Evolutionary conservation across 2,113 vertebrate species (phyloP).

Genomic region (Pollimyrus isidori): DNA sequence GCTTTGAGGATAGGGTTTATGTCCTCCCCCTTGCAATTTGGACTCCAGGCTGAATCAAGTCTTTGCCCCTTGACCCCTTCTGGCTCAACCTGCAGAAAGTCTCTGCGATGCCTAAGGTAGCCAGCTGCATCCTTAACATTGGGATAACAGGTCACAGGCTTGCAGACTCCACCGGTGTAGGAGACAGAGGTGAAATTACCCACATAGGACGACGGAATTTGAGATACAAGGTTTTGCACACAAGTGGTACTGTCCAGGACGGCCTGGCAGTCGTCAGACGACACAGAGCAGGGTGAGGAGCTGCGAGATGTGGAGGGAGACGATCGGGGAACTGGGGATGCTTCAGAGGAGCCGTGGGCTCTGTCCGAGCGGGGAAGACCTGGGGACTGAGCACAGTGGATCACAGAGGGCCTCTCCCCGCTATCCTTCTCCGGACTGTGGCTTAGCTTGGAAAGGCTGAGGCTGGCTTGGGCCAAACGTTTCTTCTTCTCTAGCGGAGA

Average conservation of each 20-base stretch:
- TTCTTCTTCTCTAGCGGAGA: slow-evolving; percentile 93
- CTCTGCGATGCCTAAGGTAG: slow-evolving; percentile 32
- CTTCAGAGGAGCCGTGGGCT: slow-evolving; percentile 49
- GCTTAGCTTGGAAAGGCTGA: slow-evolving; percentile 25
- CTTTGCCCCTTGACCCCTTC: slow-evolving; percentile 33
- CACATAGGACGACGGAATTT: slow-evolving; percentile 15
- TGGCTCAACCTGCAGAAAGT: slow-evolving; percentile 21
- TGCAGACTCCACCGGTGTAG: slow-evolving; percentile 28
- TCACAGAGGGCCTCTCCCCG: slow-evolving; percentile 59
- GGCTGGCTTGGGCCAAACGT: slow-evolving; percentile 80
- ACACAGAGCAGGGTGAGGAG: slow-evolving; percentile 55
- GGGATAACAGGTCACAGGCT: slow-evolving; percentile 33
- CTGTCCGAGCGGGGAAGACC: slow-evolving; percentile 33
- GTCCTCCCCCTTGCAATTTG: slow-evolving; percentile 25
- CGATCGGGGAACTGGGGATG: slow-evolving; percentile 55
- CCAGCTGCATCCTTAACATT: slow-evolving; percentile 27
- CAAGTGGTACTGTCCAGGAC: slow-evolving; percentile 34
- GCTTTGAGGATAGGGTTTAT: slow-evolving; percentile 28
- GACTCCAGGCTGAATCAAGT: slow-evolving; percentile 36
- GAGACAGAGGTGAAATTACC: slow-evolving; percentile 23
- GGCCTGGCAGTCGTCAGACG: slow-evolving; percentile 54
- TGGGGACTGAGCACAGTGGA: slow-evolving; percentile 54
- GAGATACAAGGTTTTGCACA: slow-evolving; percentile 21
- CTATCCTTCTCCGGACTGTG: slow-evolving; percentile 40
- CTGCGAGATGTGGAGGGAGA: slow-evolving; percentile 56